Conservation (phyloP, 2,797 vertebrate species). For the Dicrostonyx torquatus region DNA sequence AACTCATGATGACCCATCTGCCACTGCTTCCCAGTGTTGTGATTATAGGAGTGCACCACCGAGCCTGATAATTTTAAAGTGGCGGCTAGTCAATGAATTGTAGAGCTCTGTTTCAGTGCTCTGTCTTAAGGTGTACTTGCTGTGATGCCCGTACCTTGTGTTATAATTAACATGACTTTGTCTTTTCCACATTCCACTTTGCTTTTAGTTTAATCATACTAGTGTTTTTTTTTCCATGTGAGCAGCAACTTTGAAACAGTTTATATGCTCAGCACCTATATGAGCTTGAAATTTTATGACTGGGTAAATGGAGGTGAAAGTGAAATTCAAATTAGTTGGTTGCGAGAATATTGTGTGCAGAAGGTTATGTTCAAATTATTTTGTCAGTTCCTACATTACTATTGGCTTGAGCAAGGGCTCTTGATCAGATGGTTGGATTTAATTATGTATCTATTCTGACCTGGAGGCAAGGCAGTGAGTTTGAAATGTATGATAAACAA, state of each 20-base stretch:
- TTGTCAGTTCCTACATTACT: slow-evolving; percentile 22
- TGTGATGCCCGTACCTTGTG: background rate
- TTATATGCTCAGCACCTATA: background rate
- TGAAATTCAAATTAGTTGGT: slow-evolving; percentile 22
- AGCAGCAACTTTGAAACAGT: slow-evolving; percentile 16
- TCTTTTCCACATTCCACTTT: background rate
- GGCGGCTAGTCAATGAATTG: background rate
- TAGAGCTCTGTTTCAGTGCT: background rate
- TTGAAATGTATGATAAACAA: slow-evolving; percentile 46
- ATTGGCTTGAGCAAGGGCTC: background rate
- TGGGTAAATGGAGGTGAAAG: background rate
- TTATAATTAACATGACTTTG: background rate
- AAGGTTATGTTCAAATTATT: slow-evolving; percentile 8
- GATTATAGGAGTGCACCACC: background rate
- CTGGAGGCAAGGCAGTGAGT: background rate
- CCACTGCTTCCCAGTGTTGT: background rate
- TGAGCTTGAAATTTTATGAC: background rate
- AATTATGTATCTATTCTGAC: background rate
- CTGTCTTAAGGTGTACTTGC: background rate
- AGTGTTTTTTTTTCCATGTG: background rate
- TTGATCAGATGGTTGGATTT: background rate
- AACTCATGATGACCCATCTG: background rate
- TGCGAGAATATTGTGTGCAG: background rate
- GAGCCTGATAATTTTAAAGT: slow-evolving; percentile 22
- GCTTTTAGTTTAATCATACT: background rate